phyloP scores from a whole-genome alignment of 2,888 invertebrate species.

The Drosophila stalkeri region DNA sequence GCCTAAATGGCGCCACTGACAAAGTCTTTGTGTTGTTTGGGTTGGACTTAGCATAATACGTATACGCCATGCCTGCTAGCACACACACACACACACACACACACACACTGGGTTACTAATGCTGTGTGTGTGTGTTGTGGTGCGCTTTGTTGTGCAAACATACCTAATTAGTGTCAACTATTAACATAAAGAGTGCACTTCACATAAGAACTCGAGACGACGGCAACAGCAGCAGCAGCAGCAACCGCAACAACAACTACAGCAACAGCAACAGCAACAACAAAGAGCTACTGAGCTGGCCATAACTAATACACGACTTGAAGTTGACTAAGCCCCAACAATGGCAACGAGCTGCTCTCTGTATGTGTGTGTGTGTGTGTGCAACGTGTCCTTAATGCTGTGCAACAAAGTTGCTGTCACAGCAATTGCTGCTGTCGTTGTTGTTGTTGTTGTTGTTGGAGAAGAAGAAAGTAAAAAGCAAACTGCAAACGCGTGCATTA shows the following conservation, averaged over 20 bases:
- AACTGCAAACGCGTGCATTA: constrained; percentile 61
- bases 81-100: constrained; percentile 27
- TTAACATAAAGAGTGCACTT: constrained; percentile 80
- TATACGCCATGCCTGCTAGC: constrained; percentile 39
- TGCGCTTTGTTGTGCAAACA: constrained; percentile 78
- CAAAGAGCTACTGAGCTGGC: constrained; percentile 57
- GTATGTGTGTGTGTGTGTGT: not conserved
- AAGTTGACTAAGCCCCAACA: constrained; percentile 68
- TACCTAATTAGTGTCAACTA: constrained; percentile 80
- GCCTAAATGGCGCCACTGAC: constrained; percentile 58
- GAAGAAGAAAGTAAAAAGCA: constrained; percentile 32
- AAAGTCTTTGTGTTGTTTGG: constrained; percentile 65
- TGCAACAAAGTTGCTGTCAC: constrained; percentile 48
- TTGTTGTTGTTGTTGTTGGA: constrained; percentile 12
- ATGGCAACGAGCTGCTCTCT: constrained; percentile 30
- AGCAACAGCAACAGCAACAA: constrained; percentile 30
- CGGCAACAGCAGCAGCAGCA: constrained; percentile 45
- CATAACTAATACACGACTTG: constrained; percentile 72
- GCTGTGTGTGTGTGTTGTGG: constrained; percentile 20
- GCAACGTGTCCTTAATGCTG: constrained; percentile 63
- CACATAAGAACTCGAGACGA: constrained; percentile 79
- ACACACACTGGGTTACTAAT: constrained; percentile 5
- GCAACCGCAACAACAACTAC: constrained; percentile 31
- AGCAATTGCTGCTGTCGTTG: constrained; percentile 33
- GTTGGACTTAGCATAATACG: constrained; percentile 59